Base-by-base conservation (phyloP, 2,888 invertebrate species). In the Sarcophaga carnaria region DNA sequence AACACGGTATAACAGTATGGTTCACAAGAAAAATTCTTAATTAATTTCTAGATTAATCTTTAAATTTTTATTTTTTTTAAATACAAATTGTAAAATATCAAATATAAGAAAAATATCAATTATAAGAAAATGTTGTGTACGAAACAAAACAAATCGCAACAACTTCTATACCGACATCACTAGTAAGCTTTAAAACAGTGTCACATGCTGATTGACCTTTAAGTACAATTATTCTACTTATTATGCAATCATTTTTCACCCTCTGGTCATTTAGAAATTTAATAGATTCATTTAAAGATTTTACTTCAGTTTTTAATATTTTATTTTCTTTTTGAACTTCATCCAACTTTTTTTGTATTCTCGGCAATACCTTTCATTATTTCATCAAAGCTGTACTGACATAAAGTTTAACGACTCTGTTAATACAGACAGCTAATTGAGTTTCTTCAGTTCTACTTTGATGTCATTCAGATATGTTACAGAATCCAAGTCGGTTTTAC, bases 181-280 rank as follows among this genome's bases (percentile, higher is more conserved):
- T 47, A 11, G 70, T 17, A 14, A 69, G 20, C 22, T 78, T 78
- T 14, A 78, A 45, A n/a, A 78, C 22, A 60, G 69, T 54, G 47
- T 70, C 70, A 20, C 49, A 49, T 70, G 78, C 49, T 45, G 78
- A 63, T 59, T 22, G 22, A 63, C 25, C 25, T 14, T 70, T 70
- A 2, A 25, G 37, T 70, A 22, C 62, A 6, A 69, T 22, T 47
- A 70, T 22, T 17, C 63, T 70, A 69, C 60, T 77, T 12, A 69
- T 69, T 20, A 77, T 17, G 14, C 77, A 77, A 22, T 75, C 37
- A 59, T 74, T 81, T 25, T 75, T 74, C 6, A 81, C 69, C 47
- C 63, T 67, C 45, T 74, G 60, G 10, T 77, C 37, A 59, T 77
- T 77, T 59, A 77, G 4, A 17, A 54, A 59, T 22, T 20, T 77